Conservation (phyloP, 2,888 invertebrate genomes). For the Melanchra persicariae region DNA sequence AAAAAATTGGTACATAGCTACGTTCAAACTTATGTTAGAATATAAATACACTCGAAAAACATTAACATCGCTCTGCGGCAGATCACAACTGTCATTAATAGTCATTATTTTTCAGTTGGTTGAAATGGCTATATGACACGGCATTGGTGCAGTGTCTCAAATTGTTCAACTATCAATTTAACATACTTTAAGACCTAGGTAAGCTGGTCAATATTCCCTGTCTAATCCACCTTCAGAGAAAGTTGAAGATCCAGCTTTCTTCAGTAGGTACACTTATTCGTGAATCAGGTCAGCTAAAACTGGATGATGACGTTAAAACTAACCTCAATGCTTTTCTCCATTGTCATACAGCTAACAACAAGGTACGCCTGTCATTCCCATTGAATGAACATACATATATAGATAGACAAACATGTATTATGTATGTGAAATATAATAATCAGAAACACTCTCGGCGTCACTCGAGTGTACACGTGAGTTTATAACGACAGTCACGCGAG, state of each 20-base stretch:
- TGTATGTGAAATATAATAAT: conserved; percentile 33
- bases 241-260: background rate
- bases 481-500: conserved; percentile 14
- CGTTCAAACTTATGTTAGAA: background rate
- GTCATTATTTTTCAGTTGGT: no score
- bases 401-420: conserved; percentile 20
- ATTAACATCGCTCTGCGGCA: background rate
- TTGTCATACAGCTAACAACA: conserved; percentile 3
- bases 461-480: conserved; percentile 22
- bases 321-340: conserved; percentile 2
- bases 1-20: background rate
- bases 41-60: no score
- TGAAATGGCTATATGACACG: no score
- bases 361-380: conserved; percentile 37
- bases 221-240: background rate
- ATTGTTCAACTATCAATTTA: background rate
- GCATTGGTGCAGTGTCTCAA: no score
- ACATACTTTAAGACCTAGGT: background rate
- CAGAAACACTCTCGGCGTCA: conserved; percentile 23
- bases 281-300: background rate
- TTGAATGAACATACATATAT: background rate
- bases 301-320: background rate
- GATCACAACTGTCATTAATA: no score
- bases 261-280: background rate
- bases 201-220: background rate